Evolutionary conservation across 2,797 vertebrate genomes (phyloP), one percentile per base, ranked within the genome.

Genomic region (Sus cebifrons): DNA sequence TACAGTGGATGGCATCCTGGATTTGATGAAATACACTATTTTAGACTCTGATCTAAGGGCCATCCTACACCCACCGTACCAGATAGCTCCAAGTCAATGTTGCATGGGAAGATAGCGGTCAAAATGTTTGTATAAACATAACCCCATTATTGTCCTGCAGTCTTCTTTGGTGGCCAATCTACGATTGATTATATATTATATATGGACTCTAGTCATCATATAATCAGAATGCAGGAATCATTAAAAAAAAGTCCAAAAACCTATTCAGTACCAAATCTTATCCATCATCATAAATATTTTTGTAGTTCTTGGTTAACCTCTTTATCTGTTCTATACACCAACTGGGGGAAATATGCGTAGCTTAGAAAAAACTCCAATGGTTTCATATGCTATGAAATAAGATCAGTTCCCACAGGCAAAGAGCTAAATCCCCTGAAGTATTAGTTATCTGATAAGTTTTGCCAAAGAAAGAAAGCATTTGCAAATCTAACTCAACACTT

Each of bases 371-470:
- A 92, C 27, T 16, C 56, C 77, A 92, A 74, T 58, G 77, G 60
- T 58, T 91, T 91, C 52, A 70, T 21, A 15, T 54, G 56, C 64
- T 90, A 44, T 82, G 92, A 92, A 96, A 93, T 89, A 92, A 87
- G 79, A 93, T 89, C 95, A 60, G 62, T 97, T 97, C 77, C 73
- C 91, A 93, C 1, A 75, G 54, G 62, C 29, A 70, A 88, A 89
- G 70, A 84, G 71, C 74, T 94, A 95, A 97, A 89, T 94, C 89
- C 91, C 49, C 60, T 27, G 3, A 94, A 84, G 64, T 62, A 83
- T 86, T 90, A 93, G 89, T 91, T 96, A 91, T 60, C 81, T 54
- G 81, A 77, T 87, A 81, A 81, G 71, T 65, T 96, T 96, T 77
- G 56, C 77, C 36, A 96, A 86, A 94, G 75, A 91, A 79, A 84